Evolutionary conservation across 2,888 invertebrate genomes (phyloP).

Genomic region (Gastrophysa polygoni): DNA sequence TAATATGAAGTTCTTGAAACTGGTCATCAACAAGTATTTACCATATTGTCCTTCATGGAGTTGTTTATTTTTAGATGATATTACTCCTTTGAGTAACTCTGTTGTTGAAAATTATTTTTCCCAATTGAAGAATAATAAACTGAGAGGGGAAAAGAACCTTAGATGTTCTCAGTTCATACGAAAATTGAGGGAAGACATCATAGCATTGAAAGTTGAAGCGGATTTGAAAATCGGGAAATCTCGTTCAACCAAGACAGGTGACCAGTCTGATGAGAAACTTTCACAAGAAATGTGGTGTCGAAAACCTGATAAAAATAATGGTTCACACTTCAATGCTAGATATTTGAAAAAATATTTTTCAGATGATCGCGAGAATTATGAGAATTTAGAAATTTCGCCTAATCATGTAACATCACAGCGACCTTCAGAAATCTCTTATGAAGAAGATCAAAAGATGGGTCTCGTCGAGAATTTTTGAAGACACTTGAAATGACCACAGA

Average conservation of each 20-base stretch:
- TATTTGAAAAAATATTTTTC: not conserved
- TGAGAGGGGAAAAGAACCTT: conserved; percentile 3
- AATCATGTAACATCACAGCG: not conserved
- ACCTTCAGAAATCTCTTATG: conserved; percentile 1
- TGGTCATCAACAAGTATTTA: conserved; percentile 18
- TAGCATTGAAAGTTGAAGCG: not conserved
- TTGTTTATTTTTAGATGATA: conserved; percentile 5
- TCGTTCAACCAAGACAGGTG: conserved; percentile 6
- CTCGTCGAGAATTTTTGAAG: conserved; percentile 2
- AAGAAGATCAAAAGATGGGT: not conserved
- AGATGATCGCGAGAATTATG: not conserved
- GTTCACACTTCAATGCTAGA: conserved; percentile 4
- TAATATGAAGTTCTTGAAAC: not conserved
- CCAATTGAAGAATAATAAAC: conserved; percentile 11
- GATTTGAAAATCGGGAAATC: conserved; percentile 8
- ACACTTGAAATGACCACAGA: not conserved
- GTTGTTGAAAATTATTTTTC: conserved; percentile 19
- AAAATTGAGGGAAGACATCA: conserved; percentile 1
- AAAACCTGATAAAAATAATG: conserved; percentile 6
- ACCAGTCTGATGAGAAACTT: not conserved
- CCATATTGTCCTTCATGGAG: conserved; percentile 22
- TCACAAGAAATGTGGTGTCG: conserved; percentile 3
- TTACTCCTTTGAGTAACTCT: conserved; percentile 12
- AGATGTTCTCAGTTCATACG: conserved; percentile 7
- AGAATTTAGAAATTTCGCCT: too few species aligned